Conservation (phyloP, 2,888 invertebrate species). For the Dendrolimus houi region DNA sequence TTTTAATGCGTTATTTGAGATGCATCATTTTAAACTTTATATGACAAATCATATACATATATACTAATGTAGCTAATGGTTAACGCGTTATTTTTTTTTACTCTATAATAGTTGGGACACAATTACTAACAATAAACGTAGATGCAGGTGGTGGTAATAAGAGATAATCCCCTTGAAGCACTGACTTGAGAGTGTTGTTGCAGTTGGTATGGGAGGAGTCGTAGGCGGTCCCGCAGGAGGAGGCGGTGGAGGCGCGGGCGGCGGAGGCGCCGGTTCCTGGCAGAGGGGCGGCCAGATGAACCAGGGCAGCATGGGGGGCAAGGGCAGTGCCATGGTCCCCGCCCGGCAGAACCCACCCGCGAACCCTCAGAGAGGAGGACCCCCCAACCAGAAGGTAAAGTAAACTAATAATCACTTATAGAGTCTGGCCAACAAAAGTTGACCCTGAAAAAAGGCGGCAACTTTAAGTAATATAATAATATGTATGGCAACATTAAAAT, state of each 20-base stretch:
- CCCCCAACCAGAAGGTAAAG: not conserved
- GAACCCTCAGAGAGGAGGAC: not conserved
- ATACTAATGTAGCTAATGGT: no score
- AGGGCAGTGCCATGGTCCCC: slow-evolving; percentile 2
- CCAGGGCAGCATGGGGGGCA: slow-evolving; percentile 9
- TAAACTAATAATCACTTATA: not conserved
- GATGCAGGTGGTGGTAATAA: no score
- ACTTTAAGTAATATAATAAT: not conserved
- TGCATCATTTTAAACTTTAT: no score
- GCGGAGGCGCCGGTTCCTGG: slow-evolving; percentile 41
- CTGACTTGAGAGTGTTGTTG: not conserved
- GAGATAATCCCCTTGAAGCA: no score
- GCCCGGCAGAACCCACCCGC: not conserved
- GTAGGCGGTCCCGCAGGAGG: slow-evolving; percentile 6
- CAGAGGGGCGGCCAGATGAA: slow-evolving; percentile 40
- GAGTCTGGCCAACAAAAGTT: not conserved
- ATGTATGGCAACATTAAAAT: not conserved
- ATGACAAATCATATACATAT: no score
- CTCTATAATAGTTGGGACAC: no score
- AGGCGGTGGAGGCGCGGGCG: slow-evolving; percentile 11
- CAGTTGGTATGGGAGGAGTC: not conserved
- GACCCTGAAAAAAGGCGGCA: not conserved
- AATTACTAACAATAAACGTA: no score
- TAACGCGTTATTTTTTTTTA: no score
- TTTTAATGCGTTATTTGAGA: no score